Conservation (phyloP, 2,888 invertebrate species). For the Netelia inedita region DNA sequence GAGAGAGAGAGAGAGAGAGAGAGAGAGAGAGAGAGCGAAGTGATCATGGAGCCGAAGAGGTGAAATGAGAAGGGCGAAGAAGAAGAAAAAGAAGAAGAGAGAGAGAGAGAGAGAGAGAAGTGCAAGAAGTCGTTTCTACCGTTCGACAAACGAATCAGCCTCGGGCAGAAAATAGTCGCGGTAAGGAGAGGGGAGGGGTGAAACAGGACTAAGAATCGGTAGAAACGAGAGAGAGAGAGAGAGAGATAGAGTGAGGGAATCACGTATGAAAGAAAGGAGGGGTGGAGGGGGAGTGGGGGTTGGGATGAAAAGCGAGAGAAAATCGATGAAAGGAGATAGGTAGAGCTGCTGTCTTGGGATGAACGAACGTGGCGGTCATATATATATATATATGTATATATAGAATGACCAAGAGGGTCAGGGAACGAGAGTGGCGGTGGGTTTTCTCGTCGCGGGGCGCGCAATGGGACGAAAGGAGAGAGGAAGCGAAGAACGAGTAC, state of each 20-base stretch:
- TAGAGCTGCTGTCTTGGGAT: constrained; percentile 51
- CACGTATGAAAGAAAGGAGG: constrained; percentile 12
- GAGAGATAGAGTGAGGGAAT: constrained; percentile 21
- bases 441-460: constrained; percentile 57
- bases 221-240: constrained; percentile 18
- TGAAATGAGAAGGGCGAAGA: constrained; percentile 43
- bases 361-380: constrained; percentile 58
- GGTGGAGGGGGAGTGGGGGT: constrained; percentile 15
- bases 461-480: constrained; percentile 23
- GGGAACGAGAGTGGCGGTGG: constrained; percentile 58
- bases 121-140: constrained; percentile 64
- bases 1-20: neutral
- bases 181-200: constrained; percentile 45
- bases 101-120: constrained; percentile 46
- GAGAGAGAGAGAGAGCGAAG: constrained; percentile 23
- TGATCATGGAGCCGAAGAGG: neutral
- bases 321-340: constrained; percentile 71
- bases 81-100: constrained; percentile 40
- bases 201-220: constrained; percentile 50
- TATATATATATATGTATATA: constrained; percentile 6
- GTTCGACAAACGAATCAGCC: constrained; percentile 55
- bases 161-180: constrained; percentile 49
- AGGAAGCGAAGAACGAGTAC: neutral
- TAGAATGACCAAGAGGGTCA: constrained; percentile 45
- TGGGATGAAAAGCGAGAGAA: constrained; percentile 65